phyloP scores from a whole-genome alignment of 2,888 invertebrate species.

The Euspilapteryx auroguttella region DNA sequence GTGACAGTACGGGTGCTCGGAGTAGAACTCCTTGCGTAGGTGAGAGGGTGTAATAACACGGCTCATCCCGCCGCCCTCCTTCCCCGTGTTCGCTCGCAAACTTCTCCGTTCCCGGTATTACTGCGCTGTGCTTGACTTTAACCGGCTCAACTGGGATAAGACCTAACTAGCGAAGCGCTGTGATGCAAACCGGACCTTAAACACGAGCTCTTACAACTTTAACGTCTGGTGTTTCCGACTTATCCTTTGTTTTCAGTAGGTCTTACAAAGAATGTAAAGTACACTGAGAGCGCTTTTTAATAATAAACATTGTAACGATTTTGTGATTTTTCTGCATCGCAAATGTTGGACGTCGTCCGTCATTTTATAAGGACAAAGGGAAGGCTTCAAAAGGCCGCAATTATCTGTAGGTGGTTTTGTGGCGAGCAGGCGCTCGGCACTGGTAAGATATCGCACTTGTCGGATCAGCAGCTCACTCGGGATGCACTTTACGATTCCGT shows the following conservation, averaged over 20 bases:
- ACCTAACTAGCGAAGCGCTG: constrained; percentile 20
- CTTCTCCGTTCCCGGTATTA: constrained; percentile 40
- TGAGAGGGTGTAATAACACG: constrained; percentile 58
- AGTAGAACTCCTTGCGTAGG: constrained; percentile 49
- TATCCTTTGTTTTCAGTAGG: constrained; percentile 13
- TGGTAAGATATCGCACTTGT: constrained; percentile 50
- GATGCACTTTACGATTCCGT: constrained; percentile 56
- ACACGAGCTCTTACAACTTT: constrained; percentile 19
- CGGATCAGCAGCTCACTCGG: constrained; percentile 55
- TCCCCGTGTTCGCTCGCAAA: constrained; percentile 26
- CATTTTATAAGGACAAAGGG: too few species aligned
- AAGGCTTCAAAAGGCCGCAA: constrained; percentile 46
- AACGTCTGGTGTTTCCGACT: constrained; percentile 12
- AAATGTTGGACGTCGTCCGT: too few species aligned
- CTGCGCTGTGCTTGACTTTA: constrained; percentile 33
- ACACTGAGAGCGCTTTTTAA: too few species aligned
- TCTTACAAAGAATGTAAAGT: not conserved
- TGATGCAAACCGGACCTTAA: constrained; percentile 30
- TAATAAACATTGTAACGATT: too few species aligned
- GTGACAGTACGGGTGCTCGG: constrained; percentile 39
- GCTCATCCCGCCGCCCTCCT: constrained; percentile 21
- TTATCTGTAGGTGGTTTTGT: constrained; percentile 30
- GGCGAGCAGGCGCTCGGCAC: constrained; percentile 45
- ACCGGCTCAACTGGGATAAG: constrained; percentile 41
- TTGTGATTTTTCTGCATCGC: too few species aligned